Base-by-base conservation (phyloP, 1,140 invertebrate genomes). In the Drosophila sp. region DNA sequence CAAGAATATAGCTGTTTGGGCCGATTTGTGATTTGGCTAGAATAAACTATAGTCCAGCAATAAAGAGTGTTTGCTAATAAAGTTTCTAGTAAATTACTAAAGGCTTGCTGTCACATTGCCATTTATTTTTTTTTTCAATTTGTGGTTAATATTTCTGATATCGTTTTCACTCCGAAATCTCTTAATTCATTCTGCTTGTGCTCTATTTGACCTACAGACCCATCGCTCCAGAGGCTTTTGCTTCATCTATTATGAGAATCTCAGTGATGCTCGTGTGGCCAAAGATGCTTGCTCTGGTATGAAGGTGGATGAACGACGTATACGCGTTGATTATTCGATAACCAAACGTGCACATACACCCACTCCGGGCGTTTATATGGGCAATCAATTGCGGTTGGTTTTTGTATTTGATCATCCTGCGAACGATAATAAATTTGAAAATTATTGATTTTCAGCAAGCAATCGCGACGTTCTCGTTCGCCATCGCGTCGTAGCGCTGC, bases 321-420 rank as follows among this genome's bases (percentile, higher is more conserved):
- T 99, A 76, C 93, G 98, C 76, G 98, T 99, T 17, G 98, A 99
- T 92, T 99, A 95, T 93, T 99, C 98, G 0, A 98, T 99, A 56
- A 99, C 98, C n/a, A 96, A 99, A 92, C 94, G 98, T 67, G 97
- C 98, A 25, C 98, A 99, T 92, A 99, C 98, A 2, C 98, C 98
- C 6, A 99, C 98, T 11, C 98, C 98, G 38, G 98, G 98, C 58
- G 97, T 99, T 75, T 99, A 99, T 86, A 98, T 99, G 96, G 98
- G 98, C 47, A 97, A 97, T 93, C 97, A 97, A 0, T 98, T 97
- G 6, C 77, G 76, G 90, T 91, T 32, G 64, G 79, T 66, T 8
- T 58, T 8, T n/a, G 6, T 6, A 11, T 55, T 29, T 40, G 32
- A 1, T 3, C 10, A 11, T 11, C 58, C 0, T 30, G 32, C 1